These are phyloP conservation scores for Galeruca laticollis DNA, from an alignment of 2,888 invertebrate genomes.

Conservation along the genomic window DNA sequence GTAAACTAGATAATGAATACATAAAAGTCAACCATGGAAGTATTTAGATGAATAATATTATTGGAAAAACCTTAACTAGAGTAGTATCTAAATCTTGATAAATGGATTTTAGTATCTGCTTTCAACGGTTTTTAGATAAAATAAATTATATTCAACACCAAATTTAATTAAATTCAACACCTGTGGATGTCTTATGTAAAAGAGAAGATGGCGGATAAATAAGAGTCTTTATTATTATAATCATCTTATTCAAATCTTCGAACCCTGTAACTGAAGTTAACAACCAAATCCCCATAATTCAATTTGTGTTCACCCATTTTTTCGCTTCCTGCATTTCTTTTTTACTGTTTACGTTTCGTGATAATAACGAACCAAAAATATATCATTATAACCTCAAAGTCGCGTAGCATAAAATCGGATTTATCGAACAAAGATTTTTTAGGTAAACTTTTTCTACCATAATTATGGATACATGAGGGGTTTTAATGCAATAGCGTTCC, in stretches of 20 bases:
- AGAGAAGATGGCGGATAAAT: background rate
- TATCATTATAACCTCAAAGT: constrained; percentile 39
- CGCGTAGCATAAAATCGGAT: constrained; percentile 52
- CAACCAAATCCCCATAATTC: constrained; percentile 29
- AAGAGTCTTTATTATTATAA: background rate
- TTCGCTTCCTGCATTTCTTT: constrained; percentile 33
- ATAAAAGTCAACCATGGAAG: too few species aligned
- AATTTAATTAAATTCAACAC: too few species aligned
- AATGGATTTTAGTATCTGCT: too few species aligned
- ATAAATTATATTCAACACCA: too few species aligned
- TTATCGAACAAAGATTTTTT: constrained; percentile 46
- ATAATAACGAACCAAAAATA: constrained; percentile 37
- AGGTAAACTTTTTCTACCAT: constrained; percentile 43
- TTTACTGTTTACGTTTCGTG: constrained; percentile 32
- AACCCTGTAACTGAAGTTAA: constrained; percentile 11
- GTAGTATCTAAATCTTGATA: too few species aligned
- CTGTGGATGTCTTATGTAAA: too few species aligned
- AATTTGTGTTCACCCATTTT: constrained; percentile 35
- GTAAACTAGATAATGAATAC: too few species aligned
- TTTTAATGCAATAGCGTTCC: constrained; percentile 24
- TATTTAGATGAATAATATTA: too few species aligned
- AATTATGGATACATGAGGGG: constrained; percentile 38
- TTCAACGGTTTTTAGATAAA: too few species aligned
- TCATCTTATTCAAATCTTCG: constrained; percentile 4
- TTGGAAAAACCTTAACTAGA: too few species aligned